Conservation (phyloP, 2,113 vertebrate species). For the Oreochromis aureus region DNA sequence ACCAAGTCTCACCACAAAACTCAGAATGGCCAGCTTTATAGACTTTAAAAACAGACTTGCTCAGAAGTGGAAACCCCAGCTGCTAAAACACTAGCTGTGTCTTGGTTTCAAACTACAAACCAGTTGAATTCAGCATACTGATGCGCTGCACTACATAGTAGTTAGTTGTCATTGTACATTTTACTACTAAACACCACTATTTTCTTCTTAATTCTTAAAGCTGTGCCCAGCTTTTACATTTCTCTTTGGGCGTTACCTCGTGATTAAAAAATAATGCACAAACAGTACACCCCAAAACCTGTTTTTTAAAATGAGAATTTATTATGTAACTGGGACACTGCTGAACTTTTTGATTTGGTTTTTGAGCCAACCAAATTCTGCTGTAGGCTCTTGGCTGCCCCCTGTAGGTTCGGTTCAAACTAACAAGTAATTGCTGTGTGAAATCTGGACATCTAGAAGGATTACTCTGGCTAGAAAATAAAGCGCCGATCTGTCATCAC, state of each 20-base stretch:
- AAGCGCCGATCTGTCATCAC: neutral
- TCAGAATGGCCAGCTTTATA: neutral
- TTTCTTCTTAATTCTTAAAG: neutral
- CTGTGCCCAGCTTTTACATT: neutral
- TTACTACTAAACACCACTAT: neutral
- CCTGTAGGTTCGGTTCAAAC: conserved; percentile 37
- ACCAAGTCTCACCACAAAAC: neutral
- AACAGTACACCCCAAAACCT: neutral
- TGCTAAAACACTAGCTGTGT: neutral
- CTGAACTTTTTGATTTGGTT: neutral
- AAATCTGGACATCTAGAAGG: neutral
- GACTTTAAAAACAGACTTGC: neutral
- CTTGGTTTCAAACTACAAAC: neutral
- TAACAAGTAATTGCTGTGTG: neutral
- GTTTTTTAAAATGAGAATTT: neutral
- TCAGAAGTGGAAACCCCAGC: neutral
- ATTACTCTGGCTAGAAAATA: neutral
- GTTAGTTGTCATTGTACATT: neutral
- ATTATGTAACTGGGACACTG: neutral
- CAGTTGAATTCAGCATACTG: neutral
- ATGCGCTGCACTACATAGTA: neutral
- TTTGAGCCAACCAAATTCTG: neutral
- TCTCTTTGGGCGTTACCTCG: neutral
- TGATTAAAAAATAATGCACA: neutral
- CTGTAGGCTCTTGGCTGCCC: conserved; percentile 49